Evolutionary conservation across 2,113 vertebrate species (phyloP).

Genomic region (Vimba vimba): DNA sequence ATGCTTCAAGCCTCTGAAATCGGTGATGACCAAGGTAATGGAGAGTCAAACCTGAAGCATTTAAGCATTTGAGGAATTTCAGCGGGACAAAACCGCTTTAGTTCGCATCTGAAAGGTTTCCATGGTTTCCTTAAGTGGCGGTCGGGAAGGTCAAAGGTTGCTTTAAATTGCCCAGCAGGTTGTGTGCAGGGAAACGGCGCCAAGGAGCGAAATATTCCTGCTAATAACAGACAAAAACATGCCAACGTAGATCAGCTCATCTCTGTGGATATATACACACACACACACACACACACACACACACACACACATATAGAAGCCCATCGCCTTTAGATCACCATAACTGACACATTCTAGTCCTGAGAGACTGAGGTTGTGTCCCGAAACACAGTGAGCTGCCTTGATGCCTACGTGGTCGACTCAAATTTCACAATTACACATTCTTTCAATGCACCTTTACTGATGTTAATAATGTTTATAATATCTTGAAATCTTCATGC

Average conservation of each 20-base stretch:
- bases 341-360: not conserved
- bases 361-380: not conserved
- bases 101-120: slow-evolving; percentile 74
- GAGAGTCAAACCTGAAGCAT: slow-evolving; percentile 59
- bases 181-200: slow-evolving; percentile 53
- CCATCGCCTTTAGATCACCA: not conserved
- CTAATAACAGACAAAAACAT: slow-evolving; percentile 20
- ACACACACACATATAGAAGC: no score
- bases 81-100: slow-evolving; percentile 66
- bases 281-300: no score
- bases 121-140: slow-evolving; percentile 72
- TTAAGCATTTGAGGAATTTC: slow-evolving; percentile 63
- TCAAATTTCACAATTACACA: no score
- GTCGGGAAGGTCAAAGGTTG: slow-evolving; percentile 74
- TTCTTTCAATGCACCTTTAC: no score
- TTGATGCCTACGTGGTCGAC: not conserved
- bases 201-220: slow-evolving; percentile 24
- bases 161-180: slow-evolving; percentile 69
- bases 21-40: slow-evolving; percentile 61
- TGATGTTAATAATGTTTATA: no score
- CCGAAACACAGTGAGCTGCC: not conserved
- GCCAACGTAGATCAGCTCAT: not conserved
- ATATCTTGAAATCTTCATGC: no score
- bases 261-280: not conserved
- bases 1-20: slow-evolving; percentile 38